phyloP scores from a whole-genome alignment of 2,113 vertebrate genomes.

The Eonycteris spelaea region DNA sequence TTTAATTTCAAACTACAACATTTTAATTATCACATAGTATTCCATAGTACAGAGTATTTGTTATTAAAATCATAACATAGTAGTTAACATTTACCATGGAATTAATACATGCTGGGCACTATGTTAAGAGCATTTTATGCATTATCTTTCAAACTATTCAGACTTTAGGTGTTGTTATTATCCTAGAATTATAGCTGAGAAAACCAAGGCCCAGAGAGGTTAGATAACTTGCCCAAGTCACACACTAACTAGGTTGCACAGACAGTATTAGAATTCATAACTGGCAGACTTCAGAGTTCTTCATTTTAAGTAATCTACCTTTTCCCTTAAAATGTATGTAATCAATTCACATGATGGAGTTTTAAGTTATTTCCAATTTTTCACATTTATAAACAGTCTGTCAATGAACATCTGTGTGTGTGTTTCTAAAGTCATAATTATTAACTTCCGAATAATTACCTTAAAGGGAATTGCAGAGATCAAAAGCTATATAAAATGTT shows the following conservation, averaged over 20 bases:
- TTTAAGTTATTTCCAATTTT: conserved; percentile 5
- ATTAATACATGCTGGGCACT: background rate
- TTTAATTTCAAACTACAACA: background rate
- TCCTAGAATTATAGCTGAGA: background rate
- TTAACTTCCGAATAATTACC: background rate
- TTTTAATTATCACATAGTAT: background rate
- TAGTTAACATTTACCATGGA: background rate
- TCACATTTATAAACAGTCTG: background rate
- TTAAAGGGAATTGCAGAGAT: background rate
- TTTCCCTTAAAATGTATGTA: background rate
- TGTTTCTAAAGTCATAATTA: conserved; percentile 13
- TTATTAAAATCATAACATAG: background rate
- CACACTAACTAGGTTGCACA: background rate
- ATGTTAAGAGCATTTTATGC: background rate
- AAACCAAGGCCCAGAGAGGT: background rate
- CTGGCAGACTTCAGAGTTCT: background rate
- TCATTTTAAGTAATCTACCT: background rate
- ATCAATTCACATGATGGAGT: background rate
- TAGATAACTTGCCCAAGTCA: background rate
- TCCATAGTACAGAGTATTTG: background rate
- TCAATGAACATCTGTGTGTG: background rate
- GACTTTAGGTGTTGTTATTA: background rate
- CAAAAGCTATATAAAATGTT: background rate
- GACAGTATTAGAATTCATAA: background rate
- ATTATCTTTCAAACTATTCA: background rate